Conservation (phyloP, 1,140 invertebrate genomes). For the Bombus confusus region DNA sequence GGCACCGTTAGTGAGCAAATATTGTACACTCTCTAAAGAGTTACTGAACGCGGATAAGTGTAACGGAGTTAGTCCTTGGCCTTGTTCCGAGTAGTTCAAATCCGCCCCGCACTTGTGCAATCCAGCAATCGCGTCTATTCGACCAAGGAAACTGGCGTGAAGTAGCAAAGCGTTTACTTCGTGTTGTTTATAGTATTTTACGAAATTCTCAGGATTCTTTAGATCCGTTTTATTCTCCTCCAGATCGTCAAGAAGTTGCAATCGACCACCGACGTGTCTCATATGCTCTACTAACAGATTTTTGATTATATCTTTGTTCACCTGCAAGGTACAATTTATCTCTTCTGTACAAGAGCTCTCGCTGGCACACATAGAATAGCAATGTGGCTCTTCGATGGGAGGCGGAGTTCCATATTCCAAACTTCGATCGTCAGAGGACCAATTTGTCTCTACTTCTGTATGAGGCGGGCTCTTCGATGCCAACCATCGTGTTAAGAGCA, state of each 20-base stretch:
- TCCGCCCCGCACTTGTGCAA: slow-evolving; percentile 87
- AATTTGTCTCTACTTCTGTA: slow-evolving; percentile 42
- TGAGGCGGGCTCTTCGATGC: slow-evolving; percentile 45
- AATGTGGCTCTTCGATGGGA: slow-evolving; percentile 87
- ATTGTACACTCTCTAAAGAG: slow-evolving; percentile 87
- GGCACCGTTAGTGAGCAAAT: slow-evolving; percentile 86
- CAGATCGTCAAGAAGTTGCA: slow-evolving; percentile 87
- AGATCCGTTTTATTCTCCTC: slow-evolving; percentile 85
- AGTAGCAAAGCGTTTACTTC: slow-evolving; percentile 88
- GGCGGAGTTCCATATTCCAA: slow-evolving; percentile 89
- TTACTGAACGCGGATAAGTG: slow-evolving; percentile 91
- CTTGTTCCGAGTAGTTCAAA: slow-evolving; percentile 86
- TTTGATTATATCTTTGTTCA: slow-evolving; percentile 88
- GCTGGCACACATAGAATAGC: slow-evolving; percentile 87
- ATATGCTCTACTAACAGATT: slow-evolving; percentile 88
- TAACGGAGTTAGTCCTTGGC: slow-evolving; percentile 86
- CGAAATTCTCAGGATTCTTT: slow-evolving; percentile 82
- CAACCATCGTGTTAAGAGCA: slow-evolving; percentile 73
- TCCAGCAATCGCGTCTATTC: slow-evolving; percentile 85
- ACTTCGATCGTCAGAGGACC: slow-evolving; percentile 76
- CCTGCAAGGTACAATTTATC: slow-evolving; percentile 83
- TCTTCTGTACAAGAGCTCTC: slow-evolving; percentile 88
- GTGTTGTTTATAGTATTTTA: slow-evolving; percentile 82
- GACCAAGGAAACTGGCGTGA: slow-evolving; percentile 87
- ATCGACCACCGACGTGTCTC: slow-evolving; percentile 85